Evolutionary conservation across 2,113 vertebrate genomes (phyloP), one percentile per base, ranked within the genome.

Genomic region (Percina caprodes): DNA sequence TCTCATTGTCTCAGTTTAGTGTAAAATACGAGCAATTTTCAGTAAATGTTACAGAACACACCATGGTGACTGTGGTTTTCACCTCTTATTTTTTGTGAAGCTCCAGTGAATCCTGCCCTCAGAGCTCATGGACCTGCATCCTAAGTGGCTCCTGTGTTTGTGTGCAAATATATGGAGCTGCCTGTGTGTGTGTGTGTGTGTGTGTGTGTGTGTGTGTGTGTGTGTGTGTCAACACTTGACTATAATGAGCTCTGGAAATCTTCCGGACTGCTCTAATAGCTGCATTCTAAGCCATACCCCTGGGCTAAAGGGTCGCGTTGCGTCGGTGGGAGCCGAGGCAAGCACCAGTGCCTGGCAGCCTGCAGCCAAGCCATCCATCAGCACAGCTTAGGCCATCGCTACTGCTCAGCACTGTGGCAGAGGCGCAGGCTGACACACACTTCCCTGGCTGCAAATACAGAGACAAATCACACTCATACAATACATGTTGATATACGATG

Each of bases 191-290:
- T 67, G 35, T 55, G 33, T 68, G 63, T 68, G 70, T 72, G 61
- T 69, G 58, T 11, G 9, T 16, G 13, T 33, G 58, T n/a, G 33
- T 46, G 68, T 10, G 14, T 24, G 52, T 63, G 70, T 77, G 49
- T 55, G 67, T 62, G 79, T 83, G 79, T 67, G 76, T 82, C 83
- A 62, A 80, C 83, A 66, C 83, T 87, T 70, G 62, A 74, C 80
- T 86, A 82, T 92, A 95, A 95, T 90, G 88, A 95, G 90, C 91
- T 87, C 48, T 71, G 89, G 84, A 89, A 90, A 92, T 94, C 89
- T 90, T 90, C 77, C 61, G 73, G 68, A 74, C 85, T 56, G 89
- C 87, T 93, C 89, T 91, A 90, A 93, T 91, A 89, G 93, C 85
- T 81, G 82, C 85, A 83, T 87, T 87, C 79, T 86, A 76, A 93